Evolutionary conservation across 2,888 invertebrate species (phyloP), one percentile per base, ranked within the genome.

Genomic region (Cacoxenus indagator): DNA sequence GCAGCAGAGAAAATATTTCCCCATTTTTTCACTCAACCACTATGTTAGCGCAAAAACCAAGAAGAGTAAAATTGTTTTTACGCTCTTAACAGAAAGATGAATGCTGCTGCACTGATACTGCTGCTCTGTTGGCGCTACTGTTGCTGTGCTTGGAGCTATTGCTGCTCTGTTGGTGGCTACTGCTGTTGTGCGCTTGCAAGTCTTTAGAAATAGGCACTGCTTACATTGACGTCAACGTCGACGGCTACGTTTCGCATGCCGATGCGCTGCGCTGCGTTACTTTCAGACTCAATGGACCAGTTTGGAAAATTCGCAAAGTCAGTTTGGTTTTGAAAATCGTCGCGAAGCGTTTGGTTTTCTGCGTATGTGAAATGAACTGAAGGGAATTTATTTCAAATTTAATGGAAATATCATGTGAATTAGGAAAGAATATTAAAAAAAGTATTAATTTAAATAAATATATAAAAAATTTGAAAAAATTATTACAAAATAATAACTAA

Each of bases 281-380:
- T 27, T 31, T 2, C 73, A 65, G 77, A 72, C 72, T 65, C 64
- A 70, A 75, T 76, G 84, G 82, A 81, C 82, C 78, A 76, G 82
- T 84, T 81, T 75, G 78, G 76, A 84, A 84, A 83, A 83, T 82
- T 83, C 75, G 73, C 81, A 80, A 76, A 75, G 73, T 84, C 80
- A 84, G 85, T 84, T 84, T 31, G 83, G 78, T 80, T 84, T 82
- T 82, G 75, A 82, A 83, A 76, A 76, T 78, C 74, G 82, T 73
- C 81, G 81, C 76, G 78, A 70, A 67, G 46, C 67, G 81, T 78
- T 81, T 78, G 72, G 61, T 61, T 72, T 54, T 11, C 45, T 51
- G 65, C 29, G 22, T 19, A 19, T 19, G 51, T 22, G 19, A 27
- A 55, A 55, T 1, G 24, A 55, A 24, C n/a, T n/a, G n/a, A n/a